phyloP scores from a whole-genome alignment of 2,888 invertebrate genomes.

The Stenichneumon culpator region DNA sequence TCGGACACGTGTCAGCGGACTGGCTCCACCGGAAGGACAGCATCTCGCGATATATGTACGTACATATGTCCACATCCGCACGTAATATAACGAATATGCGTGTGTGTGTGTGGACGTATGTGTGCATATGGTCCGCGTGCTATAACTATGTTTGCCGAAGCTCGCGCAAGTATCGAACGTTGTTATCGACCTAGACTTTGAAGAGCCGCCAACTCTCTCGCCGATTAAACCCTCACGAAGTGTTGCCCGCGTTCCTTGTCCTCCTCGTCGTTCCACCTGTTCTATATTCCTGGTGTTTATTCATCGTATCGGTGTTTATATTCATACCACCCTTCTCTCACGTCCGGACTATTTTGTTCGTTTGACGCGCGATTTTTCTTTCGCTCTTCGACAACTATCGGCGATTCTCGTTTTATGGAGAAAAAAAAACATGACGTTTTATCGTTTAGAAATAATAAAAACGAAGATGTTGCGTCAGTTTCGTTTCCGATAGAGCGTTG shows the following conservation, averaged over 20 bases:
- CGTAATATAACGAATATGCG: neutral
- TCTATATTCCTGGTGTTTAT: constrained; percentile 26
- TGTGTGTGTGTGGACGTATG: neutral
- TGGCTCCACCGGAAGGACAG: constrained; percentile 55
- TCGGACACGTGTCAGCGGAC: constrained; percentile 62
- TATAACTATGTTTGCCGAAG: constrained; percentile 57
- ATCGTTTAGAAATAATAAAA: too few relatives aligned
- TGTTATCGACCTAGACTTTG: constrained; percentile 43
- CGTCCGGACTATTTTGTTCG: constrained; percentile 32
- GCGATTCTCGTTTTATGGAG: neutral
- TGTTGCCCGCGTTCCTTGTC: neutral
- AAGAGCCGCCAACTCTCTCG: constrained; percentile 47
- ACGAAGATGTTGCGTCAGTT: too few relatives aligned
- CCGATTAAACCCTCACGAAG: constrained; percentile 42
- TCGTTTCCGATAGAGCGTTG: too few relatives aligned
- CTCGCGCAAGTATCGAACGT: constrained; percentile 24
- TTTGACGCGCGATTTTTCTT: constrained; percentile 18
- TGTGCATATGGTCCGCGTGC: constrained; percentile 50
- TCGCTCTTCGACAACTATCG: neutral
- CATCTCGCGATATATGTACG: constrained; percentile 17
- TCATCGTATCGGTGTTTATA: constrained; percentile 7
- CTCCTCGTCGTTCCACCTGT: neutral
- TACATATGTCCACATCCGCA: neutral
- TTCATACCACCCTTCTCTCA: constrained; percentile 18
- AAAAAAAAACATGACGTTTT: too few relatives aligned